Evolutionary conservation across 2,797 vertebrate species (phyloP).

Genomic region (Odontamblyopus rebecca): DNA sequence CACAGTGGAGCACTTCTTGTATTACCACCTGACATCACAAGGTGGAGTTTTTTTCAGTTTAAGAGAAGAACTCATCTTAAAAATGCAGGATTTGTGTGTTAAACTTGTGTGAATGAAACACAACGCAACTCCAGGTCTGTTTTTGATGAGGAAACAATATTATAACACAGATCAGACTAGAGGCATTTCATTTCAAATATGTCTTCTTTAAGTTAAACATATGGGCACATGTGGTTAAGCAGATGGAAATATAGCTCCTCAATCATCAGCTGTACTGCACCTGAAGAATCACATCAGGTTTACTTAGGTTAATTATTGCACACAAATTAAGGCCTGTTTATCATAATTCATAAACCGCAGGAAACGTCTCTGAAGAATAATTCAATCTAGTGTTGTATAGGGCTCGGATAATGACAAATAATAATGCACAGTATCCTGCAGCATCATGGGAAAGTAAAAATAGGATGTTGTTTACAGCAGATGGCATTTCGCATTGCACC

Average conservation of each 20-base stretch:
- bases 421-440: not conserved
- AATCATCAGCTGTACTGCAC: not conserved
- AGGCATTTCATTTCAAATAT: not conserved
- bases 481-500: not conserved
- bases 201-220: not conserved
- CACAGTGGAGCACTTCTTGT: no score
- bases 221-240: not conserved
- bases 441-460: not conserved
- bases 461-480: not conserved
- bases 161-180: no score
- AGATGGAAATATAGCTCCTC: not conserved
- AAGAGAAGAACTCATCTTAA: no score
- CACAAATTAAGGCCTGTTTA: not conserved
- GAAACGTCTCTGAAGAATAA: slow-evolving; percentile 1
- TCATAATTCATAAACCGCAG: not conserved
- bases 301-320: not conserved
- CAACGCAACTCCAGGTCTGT: no score
- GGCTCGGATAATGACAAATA: slow-evolving; percentile 8
- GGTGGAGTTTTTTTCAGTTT: no score
- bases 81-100: no score
- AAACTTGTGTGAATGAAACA: no score
- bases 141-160: no score
- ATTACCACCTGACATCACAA: no score
- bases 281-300: not conserved
- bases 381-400: not conserved